phyloP scores from a whole-genome alignment of 2,888 invertebrate species.

The Trichogramma dendrolimi region DNA sequence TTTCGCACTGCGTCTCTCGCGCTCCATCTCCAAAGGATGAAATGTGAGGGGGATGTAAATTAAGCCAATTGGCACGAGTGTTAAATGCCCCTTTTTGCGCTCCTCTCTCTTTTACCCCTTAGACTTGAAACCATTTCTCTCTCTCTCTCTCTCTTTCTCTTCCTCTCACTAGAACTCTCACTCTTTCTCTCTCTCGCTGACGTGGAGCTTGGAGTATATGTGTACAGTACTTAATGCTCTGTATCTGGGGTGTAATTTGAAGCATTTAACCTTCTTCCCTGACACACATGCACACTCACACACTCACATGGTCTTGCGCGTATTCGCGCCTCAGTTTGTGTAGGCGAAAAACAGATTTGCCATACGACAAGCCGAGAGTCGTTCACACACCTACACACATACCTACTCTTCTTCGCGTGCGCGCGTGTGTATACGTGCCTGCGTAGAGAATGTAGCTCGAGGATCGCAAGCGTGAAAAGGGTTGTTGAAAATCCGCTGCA shows the following conservation, averaged over 20 bases:
- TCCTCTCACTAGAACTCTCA: conserved; percentile 13
- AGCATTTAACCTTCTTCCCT: conserved; percentile 35
- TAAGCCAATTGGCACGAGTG: conserved; percentile 36
- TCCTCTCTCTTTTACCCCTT: conserved; percentile 11
- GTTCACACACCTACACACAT: too few relatives aligned
- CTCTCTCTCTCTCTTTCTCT: background rate
- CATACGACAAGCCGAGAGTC: background rate
- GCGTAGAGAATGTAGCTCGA: conserved; percentile 3
- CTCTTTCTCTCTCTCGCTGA: conserved; percentile 4
- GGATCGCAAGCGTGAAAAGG: conserved; percentile 18
- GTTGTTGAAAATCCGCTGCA: conserved; percentile 8
- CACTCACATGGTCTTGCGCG: too few relatives aligned
- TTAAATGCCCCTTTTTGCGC: background rate
- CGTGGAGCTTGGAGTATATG: background rate
- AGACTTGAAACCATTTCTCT: background rate
- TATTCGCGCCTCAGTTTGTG: too few relatives aligned
- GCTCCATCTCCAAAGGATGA: conserved; percentile 12
- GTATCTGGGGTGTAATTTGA: conserved; percentile 40
- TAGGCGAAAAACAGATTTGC: conserved; percentile 12
- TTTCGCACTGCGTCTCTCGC: conserved; percentile 12
- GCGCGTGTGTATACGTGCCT: too few relatives aligned
- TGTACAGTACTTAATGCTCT: conserved; percentile 31
- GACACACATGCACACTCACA: background rate
- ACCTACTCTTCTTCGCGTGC: too few relatives aligned
- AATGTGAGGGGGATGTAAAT: conserved; percentile 36